Conservation (phyloP, 2,888 invertebrate species). For the Trisateles emortualis region DNA sequence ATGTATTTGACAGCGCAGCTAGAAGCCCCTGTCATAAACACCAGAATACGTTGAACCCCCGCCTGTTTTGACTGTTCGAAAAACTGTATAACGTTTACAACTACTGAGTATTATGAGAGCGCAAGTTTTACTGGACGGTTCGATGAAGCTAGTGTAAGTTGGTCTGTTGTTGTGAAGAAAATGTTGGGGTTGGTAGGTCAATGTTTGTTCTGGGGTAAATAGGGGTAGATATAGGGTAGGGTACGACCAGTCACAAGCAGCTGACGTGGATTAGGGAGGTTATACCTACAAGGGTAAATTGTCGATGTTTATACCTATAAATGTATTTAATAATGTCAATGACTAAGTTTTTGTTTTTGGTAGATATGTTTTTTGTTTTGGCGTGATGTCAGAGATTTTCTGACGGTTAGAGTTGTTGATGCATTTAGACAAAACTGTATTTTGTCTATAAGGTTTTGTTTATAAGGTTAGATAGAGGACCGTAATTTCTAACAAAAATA, state of each 20-base stretch:
- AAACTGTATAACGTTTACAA: constrained; percentile 7
- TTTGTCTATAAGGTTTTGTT: no score
- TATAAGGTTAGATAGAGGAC: no score
- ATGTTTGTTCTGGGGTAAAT: constrained; percentile 61
- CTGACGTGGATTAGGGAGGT: constrained; percentile 85
- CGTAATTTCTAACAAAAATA: no score
- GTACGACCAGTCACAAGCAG: constrained; percentile 82
- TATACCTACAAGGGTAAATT: constrained; percentile 77
- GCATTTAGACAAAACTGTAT: no score
- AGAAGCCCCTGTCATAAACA: constrained; percentile 47
- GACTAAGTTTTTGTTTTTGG: constrained; percentile 16
- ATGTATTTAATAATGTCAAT: constrained; percentile 35
- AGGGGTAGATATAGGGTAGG: constrained; percentile 64
- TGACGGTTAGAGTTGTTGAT: no score
- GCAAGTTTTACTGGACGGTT: constrained; percentile 9
- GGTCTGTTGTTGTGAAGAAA: constrained; percentile 53
- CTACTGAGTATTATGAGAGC: constrained; percentile 4
- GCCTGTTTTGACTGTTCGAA: constrained; percentile 16
- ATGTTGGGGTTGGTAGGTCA: constrained; percentile 55
- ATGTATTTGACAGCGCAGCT: constrained; percentile 77
- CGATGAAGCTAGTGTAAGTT: constrained; percentile 53
- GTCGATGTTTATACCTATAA: constrained; percentile 59
- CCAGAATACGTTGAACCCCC: constrained; percentile 56
- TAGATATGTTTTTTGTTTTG: not conserved
- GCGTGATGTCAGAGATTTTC: no score